Evolutionary conservation across 2,888 invertebrate species (phyloP).

Genomic region (Conchocele bisecta): DNA sequence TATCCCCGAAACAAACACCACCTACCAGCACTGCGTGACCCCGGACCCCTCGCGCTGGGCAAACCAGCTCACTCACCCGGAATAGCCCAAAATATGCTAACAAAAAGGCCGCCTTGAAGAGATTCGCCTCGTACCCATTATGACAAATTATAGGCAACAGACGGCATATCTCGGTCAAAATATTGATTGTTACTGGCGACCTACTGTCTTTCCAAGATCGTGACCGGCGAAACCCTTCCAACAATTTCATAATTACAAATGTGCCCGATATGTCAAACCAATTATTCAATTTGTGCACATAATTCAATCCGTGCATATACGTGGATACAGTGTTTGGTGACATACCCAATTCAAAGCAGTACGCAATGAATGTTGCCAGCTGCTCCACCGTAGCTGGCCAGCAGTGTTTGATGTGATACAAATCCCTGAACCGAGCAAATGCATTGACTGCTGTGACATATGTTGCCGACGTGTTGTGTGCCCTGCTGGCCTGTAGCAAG

Average conservation of each 20-base stretch:
- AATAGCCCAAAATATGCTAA: conserved; percentile 43
- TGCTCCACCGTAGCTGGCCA: too few relatives aligned
- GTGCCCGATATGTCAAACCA: not conserved
- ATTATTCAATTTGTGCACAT: conserved; percentile 7
- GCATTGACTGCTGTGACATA: not conserved
- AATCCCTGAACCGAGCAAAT: too few relatives aligned
- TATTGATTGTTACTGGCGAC: not conserved
- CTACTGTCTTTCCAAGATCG: not conserved
- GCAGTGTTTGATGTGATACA: too few relatives aligned
- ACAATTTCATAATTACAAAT: conserved; percentile 4
- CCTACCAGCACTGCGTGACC: not conserved
- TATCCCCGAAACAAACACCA: not conserved
- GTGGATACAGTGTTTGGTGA: conserved; percentile 4
- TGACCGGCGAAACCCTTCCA: conserved; percentile 4
- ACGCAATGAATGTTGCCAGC: conserved; percentile 7
- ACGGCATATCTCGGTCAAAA: not conserved
- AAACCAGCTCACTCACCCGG: conserved; percentile 33
- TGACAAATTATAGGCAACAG: not conserved
- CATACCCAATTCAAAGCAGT: conserved; percentile 7
- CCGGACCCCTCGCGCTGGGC: not conserved
- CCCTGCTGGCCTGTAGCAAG: not conserved
- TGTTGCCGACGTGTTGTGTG: not conserved
- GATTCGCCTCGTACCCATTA: conserved; percentile 6
- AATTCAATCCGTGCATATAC: conserved; percentile 8
- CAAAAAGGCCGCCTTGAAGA: conserved; percentile 26